Conservation (phyloP, 1,140 invertebrate species). For the Drosophila nebulosa region DNA sequence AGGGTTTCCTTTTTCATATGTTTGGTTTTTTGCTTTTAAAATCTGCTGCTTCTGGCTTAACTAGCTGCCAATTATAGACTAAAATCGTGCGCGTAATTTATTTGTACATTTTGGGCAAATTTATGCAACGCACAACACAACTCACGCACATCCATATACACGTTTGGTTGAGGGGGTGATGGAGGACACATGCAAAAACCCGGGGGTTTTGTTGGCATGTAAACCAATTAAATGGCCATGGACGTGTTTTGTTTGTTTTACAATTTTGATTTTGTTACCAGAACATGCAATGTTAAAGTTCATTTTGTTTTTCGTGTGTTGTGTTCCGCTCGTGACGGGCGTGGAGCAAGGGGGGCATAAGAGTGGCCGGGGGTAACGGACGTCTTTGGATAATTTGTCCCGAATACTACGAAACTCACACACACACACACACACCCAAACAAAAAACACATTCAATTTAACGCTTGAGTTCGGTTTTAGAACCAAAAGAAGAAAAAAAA, state of each 20-base stretch:
- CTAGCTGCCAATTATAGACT: slow-evolving; percentile 1
- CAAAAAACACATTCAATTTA: slow-evolving; percentile 59
- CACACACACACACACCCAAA: slow-evolving; percentile 7
- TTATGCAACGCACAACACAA: slow-evolving; percentile 44
- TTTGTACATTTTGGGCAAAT: slow-evolving; percentile 66
- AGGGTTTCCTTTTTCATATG: not conserved
- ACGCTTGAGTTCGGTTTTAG: slow-evolving; percentile 68
- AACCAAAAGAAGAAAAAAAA: not conserved
- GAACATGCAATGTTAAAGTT: slow-evolving; percentile 55
- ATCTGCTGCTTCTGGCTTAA: not conserved
- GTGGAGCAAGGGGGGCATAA: not conserved
- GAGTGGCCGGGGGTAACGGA: slow-evolving; percentile 1
- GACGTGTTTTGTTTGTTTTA: slow-evolving; percentile 65
- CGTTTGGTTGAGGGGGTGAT: no score
- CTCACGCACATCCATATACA: not conserved
- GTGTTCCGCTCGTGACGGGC: no score
- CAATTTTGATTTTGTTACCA: slow-evolving; percentile 46
- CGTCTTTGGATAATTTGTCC: slow-evolving; percentile 62
- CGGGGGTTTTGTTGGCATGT: slow-evolving; percentile 28
- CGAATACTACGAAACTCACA: slow-evolving; percentile 7
- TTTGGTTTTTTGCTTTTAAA: not conserved
- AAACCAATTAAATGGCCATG: slow-evolving; percentile 71
- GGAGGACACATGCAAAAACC: slow-evolving; percentile 8
- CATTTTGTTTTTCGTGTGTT: slow-evolving; percentile 49
- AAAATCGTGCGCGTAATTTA: slow-evolving; percentile 65